Evolutionary conservation across 2,888 invertebrate genomes (phyloP), one percentile per base, ranked within the genome.

Genomic region (Nomada goodeniana): DNA sequence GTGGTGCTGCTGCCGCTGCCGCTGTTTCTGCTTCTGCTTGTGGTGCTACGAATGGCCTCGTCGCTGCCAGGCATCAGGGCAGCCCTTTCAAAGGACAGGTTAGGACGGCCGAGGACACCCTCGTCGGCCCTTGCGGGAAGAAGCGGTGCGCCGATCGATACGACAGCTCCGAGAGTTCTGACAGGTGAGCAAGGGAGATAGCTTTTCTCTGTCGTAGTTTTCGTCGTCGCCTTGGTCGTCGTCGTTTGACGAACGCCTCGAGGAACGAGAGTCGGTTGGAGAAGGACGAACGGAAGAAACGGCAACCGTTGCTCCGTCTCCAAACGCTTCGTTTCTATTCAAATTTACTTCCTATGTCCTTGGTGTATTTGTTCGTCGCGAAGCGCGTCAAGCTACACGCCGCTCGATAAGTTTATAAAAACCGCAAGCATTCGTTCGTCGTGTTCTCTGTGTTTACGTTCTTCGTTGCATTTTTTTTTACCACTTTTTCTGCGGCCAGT

Each of bases 131-230:
- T 89, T 96, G 96, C 93, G 96, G 96, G 94, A 97, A 96, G 95
- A 98, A 97, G 95, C 96, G 98, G 95, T 97, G 98, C 95, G 95
- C 97, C 94, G 97, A 98, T 96, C 96, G 98, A 95, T 98, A 97
- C 95, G 98, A 98, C 95, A 98, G 98, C 94, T 98, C 98, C 92
- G 98, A 98, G 95, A 98, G 98, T 92, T 98, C 98, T 95, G 98
- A 98, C 97, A 98, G 98, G 98, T 98, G 94, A 95, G 88, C 67
- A 87, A 86, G 82, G 71, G 82, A 80, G 80, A 78, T 95, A 74
- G 77, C 71, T 64, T 61, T 59, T 50, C 20, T 60, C 61, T 11
- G 20, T 57, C 26, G 23, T 47, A 23, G 11, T 55, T 47, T 20
- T 68, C 36, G 36, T 36, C 36, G 29, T 29, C 29, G 29, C 29